Base-by-base conservation (phyloP, 2,888 invertebrate genomes). In the Drosophila eohydei region DNA sequence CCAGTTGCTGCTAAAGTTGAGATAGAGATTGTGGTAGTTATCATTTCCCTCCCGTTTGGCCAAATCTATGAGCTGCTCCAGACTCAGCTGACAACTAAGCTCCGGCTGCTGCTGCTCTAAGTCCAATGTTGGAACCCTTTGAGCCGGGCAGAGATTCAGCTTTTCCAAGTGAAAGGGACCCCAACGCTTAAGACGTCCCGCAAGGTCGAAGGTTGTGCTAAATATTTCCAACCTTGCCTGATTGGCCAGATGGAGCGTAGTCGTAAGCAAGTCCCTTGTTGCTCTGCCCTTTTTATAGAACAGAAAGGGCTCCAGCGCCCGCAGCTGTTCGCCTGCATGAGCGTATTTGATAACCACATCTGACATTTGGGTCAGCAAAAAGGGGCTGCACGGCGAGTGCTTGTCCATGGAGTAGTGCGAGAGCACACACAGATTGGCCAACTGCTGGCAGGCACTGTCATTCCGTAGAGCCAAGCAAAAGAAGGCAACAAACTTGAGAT, bases 341-440 rank as follows among this genome's bases (percentile, higher is more conserved):
- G 90, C 85, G 69, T 92, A 93, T 48, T 85, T 87, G 61, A 91
- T 83, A 41, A 86, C 80, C 52, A 87, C 81, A 81, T 93, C 92
- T 2, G 92, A 90, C 54, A 92, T 90, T 71, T 93, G 93, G 36
- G 90, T 83, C 5, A 92, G 80, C 61, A 92, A 70, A 69, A 93
- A 93, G 16, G 91, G 72, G 40, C 91, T 91, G 71, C 94, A 94
- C 0, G 94, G 94, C 6, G 93, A 93, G 64, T 93, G 92, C 67
- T 93, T 92, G 16, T 93, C 93, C 74, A 94, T 93, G 16, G 93
- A 92, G 81, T 94, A 95, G 66, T 95, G 92, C 8, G 94, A 94
- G 62, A 95, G 90, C 0, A 94, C 93, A 84, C 96, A 96, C 91
- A 96, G 93, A 91, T 96, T 96, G 2, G 95, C 95, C 67, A 96